Evolutionary conservation across 2,888 invertebrate genomes (phyloP).

Genomic region (Latrodectus elegans): DNA sequence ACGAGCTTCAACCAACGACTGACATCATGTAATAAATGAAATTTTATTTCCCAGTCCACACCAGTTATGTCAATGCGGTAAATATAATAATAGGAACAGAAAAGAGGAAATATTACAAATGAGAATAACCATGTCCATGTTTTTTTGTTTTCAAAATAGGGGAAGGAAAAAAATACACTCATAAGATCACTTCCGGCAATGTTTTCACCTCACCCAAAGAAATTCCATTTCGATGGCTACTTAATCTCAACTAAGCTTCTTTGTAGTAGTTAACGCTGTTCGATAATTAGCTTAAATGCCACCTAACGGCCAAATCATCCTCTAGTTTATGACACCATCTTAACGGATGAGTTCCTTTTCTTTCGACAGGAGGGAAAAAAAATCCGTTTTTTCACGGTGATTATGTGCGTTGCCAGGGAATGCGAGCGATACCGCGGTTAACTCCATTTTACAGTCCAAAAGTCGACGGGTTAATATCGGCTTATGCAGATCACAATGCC

Average conservation of each 20-base stretch:
- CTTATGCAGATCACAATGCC: conserved; percentile 44
- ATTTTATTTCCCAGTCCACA: no score
- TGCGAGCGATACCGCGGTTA: conserved; percentile 23
- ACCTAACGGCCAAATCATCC: conserved; percentile 23
- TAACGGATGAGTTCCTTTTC: background rate
- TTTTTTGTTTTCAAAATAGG: background rate
- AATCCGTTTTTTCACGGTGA: background rate
- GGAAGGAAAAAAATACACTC: background rate
- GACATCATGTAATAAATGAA: no score
- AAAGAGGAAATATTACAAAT: background rate
- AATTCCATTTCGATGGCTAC: background rate
- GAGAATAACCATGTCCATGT: background rate
- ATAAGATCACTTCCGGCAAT: background rate
- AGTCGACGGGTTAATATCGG: conserved; percentile 35
- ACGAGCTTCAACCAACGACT: no score
- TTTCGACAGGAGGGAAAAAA: background rate
- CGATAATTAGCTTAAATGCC: conserved; percentile 38
- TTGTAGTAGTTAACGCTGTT: conserved; percentile 34
- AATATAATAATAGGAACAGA: background rate
- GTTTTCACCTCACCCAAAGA: background rate
- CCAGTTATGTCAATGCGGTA: no score
- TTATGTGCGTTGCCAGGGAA: background rate
- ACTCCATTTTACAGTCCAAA: conserved; percentile 10
- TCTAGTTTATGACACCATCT: conserved; percentile 15
- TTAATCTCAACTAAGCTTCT: conserved; percentile 24